Evolutionary conservation across 2,113 vertebrate species (phyloP), one percentile per base, ranked within the genome.

Genomic region (Myxocyprinus asiaticus): DNA sequence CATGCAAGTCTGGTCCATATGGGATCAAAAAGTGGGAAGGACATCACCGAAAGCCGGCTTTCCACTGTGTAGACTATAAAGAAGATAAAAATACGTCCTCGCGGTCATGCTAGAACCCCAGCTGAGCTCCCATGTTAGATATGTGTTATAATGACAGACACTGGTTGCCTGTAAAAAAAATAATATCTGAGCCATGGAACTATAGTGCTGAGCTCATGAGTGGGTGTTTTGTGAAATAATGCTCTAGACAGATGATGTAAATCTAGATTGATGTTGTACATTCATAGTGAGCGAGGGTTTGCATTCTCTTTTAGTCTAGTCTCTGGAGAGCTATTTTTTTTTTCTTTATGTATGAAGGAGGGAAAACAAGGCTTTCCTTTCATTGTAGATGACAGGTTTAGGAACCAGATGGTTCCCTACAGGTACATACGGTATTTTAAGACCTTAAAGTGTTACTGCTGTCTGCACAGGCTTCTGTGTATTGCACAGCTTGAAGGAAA

Each of bases 51-150:
- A 73, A 56, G 70, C 73, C 74, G n/a, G 80, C 48, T 72, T 82
- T 79, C 83, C 75, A 56, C 80, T 79, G 78, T 76, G 77, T 84
- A 17, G 61, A 87, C 86, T 81, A 88, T 84, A 91, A 82, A 88
- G 82, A 82, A 77, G 78, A 86, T 85, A 84, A 85, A 86, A 73
- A 67, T 63, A 80, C 78, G 66, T 75, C 45, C 22, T 14, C 22
- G 5, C n/a, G 3, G 22, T 33, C 22, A 44, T 68, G n/a, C 65
- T 17, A 44, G 12, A 67, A 59, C n/a, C 9, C 7, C 43, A 53
- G 33, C 59, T 47, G 12, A 47, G 56, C 53, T 61, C n/a, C 15
- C 8, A 12, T 61, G 56, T 61, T 73, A 61, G 70, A 56, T 70
- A 51, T 70, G 12, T 44, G 51, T 70, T 7, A 70, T 44, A 70